phyloP scores from a whole-genome alignment of 2,888 invertebrate genomes.

The Ophion slaviceki region DNA sequence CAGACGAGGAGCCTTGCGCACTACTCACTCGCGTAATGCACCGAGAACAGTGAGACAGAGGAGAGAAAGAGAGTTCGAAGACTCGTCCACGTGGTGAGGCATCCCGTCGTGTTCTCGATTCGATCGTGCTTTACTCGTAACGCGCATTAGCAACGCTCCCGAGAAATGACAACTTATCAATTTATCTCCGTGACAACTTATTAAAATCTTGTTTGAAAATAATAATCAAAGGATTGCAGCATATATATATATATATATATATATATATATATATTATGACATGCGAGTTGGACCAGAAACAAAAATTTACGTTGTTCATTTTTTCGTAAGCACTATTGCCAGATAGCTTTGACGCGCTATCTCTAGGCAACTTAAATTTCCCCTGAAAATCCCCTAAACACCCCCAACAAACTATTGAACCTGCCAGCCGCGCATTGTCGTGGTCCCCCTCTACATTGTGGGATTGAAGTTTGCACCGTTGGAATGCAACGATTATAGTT shows the following conservation, averaged over 20 bases:
- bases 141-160: slow-evolving; percentile 66
- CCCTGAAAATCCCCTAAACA: too few species aligned
- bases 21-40: slow-evolving; percentile 47
- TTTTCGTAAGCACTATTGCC: background rate
- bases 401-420: too few species aligned
- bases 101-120: slow-evolving; percentile 68
- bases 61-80: slow-evolving; percentile 19
- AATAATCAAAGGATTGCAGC: slow-evolving; percentile 47
- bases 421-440: too few species aligned
- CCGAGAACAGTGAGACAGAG: slow-evolving; percentile 22
- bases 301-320: background rate
- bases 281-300: background rate
- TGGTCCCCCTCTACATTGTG: too few species aligned
- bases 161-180: slow-evolving; percentile 65
- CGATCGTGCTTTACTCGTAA: slow-evolving; percentile 67
- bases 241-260: slow-evolving; percentile 9
- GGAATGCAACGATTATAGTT: too few species aligned
- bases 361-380: too few species aligned
- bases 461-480: too few species aligned
- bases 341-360: too few species aligned
- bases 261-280: slow-evolving; percentile 2
- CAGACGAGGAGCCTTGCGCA: slow-evolving; percentile 32
- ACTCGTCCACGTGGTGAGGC: slow-evolving; percentile 58
- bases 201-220: slow-evolving; percentile 60
- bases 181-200: slow-evolving; percentile 66